These are phyloP conservation scores for Lindbergichthys nudifrons DNA, from an alignment of 2,797 vertebrate species.

Conservation along the genomic window DNA sequence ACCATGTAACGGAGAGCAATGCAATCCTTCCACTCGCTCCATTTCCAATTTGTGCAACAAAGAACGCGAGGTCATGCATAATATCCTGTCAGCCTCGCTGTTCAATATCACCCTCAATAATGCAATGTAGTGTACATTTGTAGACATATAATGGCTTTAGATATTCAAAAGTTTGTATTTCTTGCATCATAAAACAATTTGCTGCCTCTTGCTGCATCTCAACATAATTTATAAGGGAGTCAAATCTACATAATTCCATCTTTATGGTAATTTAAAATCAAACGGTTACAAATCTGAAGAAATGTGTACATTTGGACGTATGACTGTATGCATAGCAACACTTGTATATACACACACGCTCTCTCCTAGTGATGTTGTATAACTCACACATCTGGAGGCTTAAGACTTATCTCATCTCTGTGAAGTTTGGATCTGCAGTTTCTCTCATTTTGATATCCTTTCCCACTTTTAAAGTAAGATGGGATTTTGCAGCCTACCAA, in stretches of 20 bases:
- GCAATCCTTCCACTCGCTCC: slow-evolving; percentile 47
- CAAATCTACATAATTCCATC: background rate
- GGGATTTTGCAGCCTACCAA: background rate
- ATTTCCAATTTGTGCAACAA: slow-evolving; percentile 27
- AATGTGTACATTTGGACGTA: background rate
- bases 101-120: slow-evolving; percentile 48
- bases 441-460: slow-evolving; percentile 16
- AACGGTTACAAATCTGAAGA: background rate
- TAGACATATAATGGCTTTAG: slow-evolving; percentile 19
- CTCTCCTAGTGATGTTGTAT: background rate
- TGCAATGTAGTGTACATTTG: slow-evolving; percentile 25
- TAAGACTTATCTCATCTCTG: background rate
- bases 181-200: background rate
- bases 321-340: background rate
- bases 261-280: slow-evolving; percentile 1
- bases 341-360: background rate
- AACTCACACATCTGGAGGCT: slow-evolving; percentile 1
- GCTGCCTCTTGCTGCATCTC: background rate
- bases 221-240: background rate
- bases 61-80: slow-evolving; percentile 53
- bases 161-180: slow-evolving; percentile 24
- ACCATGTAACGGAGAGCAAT: slow-evolving; percentile 39
- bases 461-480: background rate
- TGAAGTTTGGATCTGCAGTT: slow-evolving; percentile 8
- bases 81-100: slow-evolving; percentile 56